These are phyloP conservation scores for Cuniculus paca DNA, from an alignment of 2,797 vertebrate species.

Conservation along the genomic window DNA sequence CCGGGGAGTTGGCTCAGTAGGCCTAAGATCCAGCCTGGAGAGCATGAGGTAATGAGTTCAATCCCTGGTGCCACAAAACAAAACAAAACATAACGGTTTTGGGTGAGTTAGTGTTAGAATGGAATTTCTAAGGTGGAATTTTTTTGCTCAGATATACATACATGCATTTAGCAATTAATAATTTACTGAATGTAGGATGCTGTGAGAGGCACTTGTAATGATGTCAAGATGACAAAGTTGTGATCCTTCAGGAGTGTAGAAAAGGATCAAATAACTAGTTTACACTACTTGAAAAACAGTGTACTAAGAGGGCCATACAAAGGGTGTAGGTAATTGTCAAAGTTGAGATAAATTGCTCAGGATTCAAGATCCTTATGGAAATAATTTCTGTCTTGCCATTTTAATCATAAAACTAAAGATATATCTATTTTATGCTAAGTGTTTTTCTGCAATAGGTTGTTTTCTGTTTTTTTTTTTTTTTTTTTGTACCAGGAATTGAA, in stretches of 20 bases:
- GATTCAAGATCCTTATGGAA: background rate
- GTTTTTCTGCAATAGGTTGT: background rate
- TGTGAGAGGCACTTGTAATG: background rate
- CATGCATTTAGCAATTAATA: background rate
- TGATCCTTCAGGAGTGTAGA: background rate
- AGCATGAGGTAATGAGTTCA: too few species aligned
- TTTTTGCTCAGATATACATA: slow-evolving; percentile 26
- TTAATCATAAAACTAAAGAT: slow-evolving; percentile 4
- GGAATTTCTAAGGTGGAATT: slow-evolving; percentile 51
- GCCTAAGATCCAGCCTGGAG: too few species aligned
- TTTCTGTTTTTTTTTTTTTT: background rate
- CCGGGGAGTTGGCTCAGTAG: too few species aligned
- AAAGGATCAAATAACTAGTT: background rate
- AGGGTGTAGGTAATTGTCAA: background rate
- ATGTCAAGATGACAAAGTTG: background rate
- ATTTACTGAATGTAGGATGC: background rate
- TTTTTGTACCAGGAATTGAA: too few species aligned
- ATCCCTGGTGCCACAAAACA: too few species aligned
- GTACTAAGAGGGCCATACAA: background rate
- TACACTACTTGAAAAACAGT: background rate
- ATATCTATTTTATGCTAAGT: background rate
- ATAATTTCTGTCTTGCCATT: background rate
- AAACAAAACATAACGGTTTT: too few species aligned
- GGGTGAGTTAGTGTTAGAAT: slow-evolving; percentile 45
- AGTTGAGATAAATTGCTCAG: background rate